Evolutionary conservation across 2,113 vertebrate species (phyloP), one percentile per base, ranked within the genome.

Genomic region (Dipodomys stephensi): DNA sequence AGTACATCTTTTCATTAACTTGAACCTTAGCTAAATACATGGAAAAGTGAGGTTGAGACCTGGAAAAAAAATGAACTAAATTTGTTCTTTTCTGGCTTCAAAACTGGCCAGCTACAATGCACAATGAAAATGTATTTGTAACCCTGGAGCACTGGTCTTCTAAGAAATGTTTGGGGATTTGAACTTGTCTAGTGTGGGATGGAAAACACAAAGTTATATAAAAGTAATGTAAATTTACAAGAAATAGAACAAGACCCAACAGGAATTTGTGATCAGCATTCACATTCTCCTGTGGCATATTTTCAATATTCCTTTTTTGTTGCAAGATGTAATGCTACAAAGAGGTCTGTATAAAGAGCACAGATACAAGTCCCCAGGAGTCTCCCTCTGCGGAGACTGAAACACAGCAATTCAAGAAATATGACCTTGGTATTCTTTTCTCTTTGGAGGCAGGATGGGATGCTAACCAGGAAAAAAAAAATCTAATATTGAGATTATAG

Each of bases 91-190:
- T 49, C 39, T 65, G 69, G 15, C 65, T 80, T 90, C 30, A 39
- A 69, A 64, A 80, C 39, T 74, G 44, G 4, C 68, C 0, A 0
- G 64, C 53, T 53, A 68, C 32, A 49, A 80, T 39, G 83, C 88
- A 96, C 88, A 65, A 35, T 86, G 67, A 93, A 96, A 96, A 93
- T n/a, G 78, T 74, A 87, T 77, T 82, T 79, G 79, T 7, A 93
- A 44, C 91, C 82, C 1, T 65, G 15, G 49, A 93, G 49, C 91
- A 84, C 1, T 65, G 15, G 49, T 93, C 23, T 93, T 94, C 90
- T 30, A 53, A 62, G 4, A 62, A 86, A 28, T 62, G 67, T 30
- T 89, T 88, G 84, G 82, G 18, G 49, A 94, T 92, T 96, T 80
- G 65, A 84, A 49, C 39, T 69, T 82, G 30, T 92, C 44, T 88